Percentiles rank a stretch among this genome's conserved stretches.
phyloP scores from a whole-genome alignment of 1,140 invertebrate genomes.

The Heliothis subflexa region DNA sequence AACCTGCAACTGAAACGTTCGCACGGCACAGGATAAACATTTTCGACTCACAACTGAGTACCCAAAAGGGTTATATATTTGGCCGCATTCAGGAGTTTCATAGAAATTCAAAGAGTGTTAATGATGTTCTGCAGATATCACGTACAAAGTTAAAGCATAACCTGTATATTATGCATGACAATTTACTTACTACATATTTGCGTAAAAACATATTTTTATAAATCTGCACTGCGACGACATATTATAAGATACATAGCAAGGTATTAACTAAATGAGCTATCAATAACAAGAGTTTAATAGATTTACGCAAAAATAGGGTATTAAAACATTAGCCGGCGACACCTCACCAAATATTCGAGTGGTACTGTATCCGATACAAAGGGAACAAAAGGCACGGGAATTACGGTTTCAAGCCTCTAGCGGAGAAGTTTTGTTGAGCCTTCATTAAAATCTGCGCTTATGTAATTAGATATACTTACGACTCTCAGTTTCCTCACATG shows the following conservation, averaged over 20 bases:
- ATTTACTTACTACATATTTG: not conserved
- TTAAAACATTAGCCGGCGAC: conserved; percentile 51
- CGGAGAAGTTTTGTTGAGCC: conserved; percentile 53
- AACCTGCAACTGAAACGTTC: conserved; percentile 5
- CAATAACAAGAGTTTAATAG: conserved; percentile 6
- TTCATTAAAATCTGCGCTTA: conserved; percentile 65
- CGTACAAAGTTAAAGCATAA: too few species aligned
- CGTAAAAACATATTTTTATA: not conserved
- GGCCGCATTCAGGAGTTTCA: not conserved
- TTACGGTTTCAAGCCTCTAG: conserved; percentile 60
- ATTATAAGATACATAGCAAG: too few species aligned
- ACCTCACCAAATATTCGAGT: conserved; percentile 45
- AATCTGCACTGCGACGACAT: not conserved
- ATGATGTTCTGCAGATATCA: not conserved
- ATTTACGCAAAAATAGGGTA: conserved; percentile 46
- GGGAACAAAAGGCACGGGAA: conserved; percentile 62
- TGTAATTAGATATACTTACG: conserved; percentile 55
- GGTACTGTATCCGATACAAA: conserved; percentile 60
- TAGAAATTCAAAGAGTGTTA: not conserved
- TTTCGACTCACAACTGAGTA: not conserved
- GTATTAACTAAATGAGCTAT: not conserved
- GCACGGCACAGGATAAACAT: not conserved
- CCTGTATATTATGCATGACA: too few species aligned
- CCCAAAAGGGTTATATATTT: not conserved
- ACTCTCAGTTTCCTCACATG: conserved; percentile 28